A percentile compares a stretch with the other conserved stretches of the same genome.
phyloP scores from a whole-genome alignment of 2,888 invertebrate species.

The Empis livida region DNA sequence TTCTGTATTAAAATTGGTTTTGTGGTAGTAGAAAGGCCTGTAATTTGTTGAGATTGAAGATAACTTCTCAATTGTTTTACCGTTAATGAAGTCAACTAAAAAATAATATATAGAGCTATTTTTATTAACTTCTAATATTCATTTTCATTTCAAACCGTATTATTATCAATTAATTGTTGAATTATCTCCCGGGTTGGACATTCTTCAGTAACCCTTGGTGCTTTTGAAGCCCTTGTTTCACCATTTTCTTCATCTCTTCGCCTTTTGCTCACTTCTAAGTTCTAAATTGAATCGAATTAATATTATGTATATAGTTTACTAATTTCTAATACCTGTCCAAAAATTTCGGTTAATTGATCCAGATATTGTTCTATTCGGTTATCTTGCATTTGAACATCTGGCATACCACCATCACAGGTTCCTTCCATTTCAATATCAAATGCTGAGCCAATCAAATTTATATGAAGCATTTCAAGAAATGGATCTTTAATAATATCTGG shows the following conservation, averaged over 20 bases:
- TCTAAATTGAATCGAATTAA: background rate
- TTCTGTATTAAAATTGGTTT: conserved; percentile 9
- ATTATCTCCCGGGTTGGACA: conserved; percentile 17
- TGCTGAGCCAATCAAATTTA: conserved; percentile 53
- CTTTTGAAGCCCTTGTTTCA: conserved; percentile 14
- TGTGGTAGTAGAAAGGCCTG: conserved; percentile 5
- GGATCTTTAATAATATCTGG: conserved; percentile 57
- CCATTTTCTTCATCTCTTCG: conserved; percentile 14
- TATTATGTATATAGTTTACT: background rate
- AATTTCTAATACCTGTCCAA: conserved; percentile 13
- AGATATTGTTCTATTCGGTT: conserved; percentile 23
- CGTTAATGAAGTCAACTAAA: background rate
- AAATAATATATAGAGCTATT: background rate
- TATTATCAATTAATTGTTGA: conserved; percentile 15
- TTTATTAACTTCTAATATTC: too few relatives aligned
- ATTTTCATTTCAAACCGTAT: conserved; percentile 1
- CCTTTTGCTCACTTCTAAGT: background rate
- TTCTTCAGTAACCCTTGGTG: conserved; percentile 17
- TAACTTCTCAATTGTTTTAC: conserved; percentile 3
- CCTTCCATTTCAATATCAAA: conserved; percentile 46
- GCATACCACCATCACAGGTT: conserved; percentile 22
- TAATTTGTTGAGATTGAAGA: conserved; percentile 7
- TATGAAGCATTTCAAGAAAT: conserved; percentile 45
- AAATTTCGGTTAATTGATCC: conserved; percentile 18
- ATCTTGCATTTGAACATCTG: conserved; percentile 24